Evolutionary conservation across 2,888 invertebrate species (phyloP).

Genomic region (Nezara viridula): DNA sequence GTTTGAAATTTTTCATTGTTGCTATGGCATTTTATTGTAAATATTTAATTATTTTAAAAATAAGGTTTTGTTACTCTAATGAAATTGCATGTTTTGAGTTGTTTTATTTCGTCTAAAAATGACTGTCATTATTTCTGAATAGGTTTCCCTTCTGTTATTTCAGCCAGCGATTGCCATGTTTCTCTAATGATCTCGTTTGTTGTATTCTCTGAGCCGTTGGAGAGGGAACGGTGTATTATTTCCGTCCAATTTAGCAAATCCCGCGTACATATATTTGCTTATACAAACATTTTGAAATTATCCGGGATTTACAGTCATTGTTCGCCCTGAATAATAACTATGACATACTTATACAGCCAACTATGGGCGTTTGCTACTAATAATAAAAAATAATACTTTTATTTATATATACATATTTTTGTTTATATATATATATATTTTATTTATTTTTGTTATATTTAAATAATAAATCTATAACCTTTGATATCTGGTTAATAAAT

Average conservation of each 20-base stretch:
- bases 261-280: background rate
- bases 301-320: background rate
- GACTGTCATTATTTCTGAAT: background rate
- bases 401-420: no score
- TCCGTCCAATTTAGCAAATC: conserved; percentile 6
- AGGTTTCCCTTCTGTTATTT: background rate
- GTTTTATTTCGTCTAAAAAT: background rate
- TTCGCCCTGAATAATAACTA: background rate
- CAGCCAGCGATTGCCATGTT: background rate
- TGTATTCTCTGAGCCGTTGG: background rate
- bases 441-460: no score
- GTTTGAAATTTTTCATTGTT: no score
- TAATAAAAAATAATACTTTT: no score
- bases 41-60: background rate
- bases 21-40: no score
- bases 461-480: no score
- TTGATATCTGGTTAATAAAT: no score
- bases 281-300: background rate
- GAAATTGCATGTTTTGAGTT: background rate
- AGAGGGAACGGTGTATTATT: background rate
- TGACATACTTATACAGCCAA: background rate
- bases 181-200: conserved; percentile 29
- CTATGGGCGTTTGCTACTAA: no score
- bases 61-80: background rate
- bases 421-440: no score